Percentiles rank a stretch among this genome's conserved stretches.
Evolutionary conservation across 2,888 invertebrate genomes (phyloP).

Genomic region (Adelognathus sp.): DNA sequence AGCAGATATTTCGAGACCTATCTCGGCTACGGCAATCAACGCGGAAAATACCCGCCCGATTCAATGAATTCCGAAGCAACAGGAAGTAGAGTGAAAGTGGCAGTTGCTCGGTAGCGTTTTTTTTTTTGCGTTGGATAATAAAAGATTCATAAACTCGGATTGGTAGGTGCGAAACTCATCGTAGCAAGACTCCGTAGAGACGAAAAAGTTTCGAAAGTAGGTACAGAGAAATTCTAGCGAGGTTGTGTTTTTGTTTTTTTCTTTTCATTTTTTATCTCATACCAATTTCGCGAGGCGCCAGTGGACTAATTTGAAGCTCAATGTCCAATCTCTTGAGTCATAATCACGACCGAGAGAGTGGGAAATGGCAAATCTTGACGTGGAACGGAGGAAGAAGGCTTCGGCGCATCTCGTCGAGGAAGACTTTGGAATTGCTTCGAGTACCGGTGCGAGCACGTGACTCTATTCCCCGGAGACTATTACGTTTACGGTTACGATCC

Average conservation of each 20-base stretch:
- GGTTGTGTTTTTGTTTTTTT: background rate
- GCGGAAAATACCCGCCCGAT: constrained; percentile 25
- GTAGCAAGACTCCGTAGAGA: background rate
- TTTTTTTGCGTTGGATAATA: constrained; percentile 36
- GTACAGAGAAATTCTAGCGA: background rate
- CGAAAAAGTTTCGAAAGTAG: background rate
- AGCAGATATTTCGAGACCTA: background rate
- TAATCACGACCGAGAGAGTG: background rate
- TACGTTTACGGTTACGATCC: constrained; percentile 59
- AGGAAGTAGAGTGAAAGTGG: constrained; percentile 54
- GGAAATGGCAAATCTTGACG: background rate
- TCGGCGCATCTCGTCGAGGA: constrained; percentile 1
- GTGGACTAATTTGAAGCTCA: background rate
- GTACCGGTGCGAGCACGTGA: constrained; percentile 61
- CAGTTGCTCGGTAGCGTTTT: background rate
- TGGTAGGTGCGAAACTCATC: background rate
- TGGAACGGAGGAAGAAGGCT: background rate
- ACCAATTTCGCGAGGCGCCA: background rate
- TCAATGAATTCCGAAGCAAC: constrained; percentile 46
- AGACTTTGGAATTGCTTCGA: constrained; percentile 4
- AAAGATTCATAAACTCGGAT: constrained; percentile 27
- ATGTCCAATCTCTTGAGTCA: background rate
- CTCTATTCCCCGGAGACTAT: constrained; percentile 64
- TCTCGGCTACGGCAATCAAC: constrained; percentile 15
- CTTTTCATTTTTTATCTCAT: background rate